A percentile compares a stretch with the other conserved stretches of the same genome.
These are phyloP conservation scores for Gymnothorax javanicus DNA, from an alignment of 2,797 vertebrate genomes.

Conservation along the genomic window DNA sequence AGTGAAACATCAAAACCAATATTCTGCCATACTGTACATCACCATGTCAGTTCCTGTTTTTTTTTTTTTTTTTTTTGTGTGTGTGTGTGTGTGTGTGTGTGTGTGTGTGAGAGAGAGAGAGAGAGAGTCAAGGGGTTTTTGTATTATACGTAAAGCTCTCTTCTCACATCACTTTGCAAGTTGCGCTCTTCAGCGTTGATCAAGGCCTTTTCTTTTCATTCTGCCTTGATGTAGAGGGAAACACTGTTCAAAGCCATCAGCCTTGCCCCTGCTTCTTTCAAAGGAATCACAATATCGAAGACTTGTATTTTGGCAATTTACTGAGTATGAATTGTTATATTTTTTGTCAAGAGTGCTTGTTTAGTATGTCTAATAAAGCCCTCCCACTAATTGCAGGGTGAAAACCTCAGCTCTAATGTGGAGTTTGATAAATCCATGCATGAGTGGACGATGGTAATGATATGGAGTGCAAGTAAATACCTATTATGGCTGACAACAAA, in stretches of 20 bases:
- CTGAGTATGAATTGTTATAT: background rate
- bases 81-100: no score
- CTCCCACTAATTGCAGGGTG: background rate
- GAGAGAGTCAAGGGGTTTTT: no score
- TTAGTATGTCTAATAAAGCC: background rate
- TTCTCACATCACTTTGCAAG: background rate
- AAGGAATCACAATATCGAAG: background rate
- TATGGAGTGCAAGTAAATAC: background rate
- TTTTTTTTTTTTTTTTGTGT: slow-evolving; percentile 39
- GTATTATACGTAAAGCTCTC: background rate
- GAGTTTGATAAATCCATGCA: background rate
- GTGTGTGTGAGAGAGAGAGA: no score
- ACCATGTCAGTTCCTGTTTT: slow-evolving; percentile 27
- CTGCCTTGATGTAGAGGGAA: background rate
- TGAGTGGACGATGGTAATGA: background rate
- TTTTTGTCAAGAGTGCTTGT: background rate
- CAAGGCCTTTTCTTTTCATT: background rate
- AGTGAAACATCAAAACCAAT: slow-evolving; percentile 49
- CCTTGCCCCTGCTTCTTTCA: background rate
- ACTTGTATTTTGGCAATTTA: background rate
- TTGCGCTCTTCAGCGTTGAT: background rate
- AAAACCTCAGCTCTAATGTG: background rate
- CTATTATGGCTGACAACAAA: background rate
- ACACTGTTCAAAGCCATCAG: background rate
- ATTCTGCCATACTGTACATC: slow-evolving; percentile 39